Conservation (phyloP, 2,113 vertebrate genomes). For the Etia nguti region DNA sequence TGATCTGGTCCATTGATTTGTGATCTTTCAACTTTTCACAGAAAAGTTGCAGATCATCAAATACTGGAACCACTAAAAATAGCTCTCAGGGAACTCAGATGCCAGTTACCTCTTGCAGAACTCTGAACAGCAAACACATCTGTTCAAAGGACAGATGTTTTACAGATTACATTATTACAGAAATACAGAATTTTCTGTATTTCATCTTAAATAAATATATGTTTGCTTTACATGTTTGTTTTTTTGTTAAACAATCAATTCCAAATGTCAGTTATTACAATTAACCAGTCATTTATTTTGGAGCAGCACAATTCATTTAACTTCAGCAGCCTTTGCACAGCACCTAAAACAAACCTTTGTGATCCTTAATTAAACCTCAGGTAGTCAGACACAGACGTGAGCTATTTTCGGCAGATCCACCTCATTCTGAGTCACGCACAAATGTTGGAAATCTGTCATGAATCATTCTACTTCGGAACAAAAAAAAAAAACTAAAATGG, state of each 20-base stretch:
- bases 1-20: neutral
- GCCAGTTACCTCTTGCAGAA: neutral
- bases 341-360: neutral
- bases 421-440: conserved; percentile 4
- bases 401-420: neutral
- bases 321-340: neutral
- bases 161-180: neutral
- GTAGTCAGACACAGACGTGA: neutral
- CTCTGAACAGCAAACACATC: neutral
- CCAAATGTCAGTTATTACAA: neutral
- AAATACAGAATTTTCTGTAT: neutral
- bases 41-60: conserved; percentile 1
- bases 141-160: neutral
- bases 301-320: neutral
- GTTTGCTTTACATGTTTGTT: neutral
- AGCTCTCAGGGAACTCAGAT: neutral
- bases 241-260: neutral
- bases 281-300: neutral
- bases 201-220: neutral
- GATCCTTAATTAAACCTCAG: neutral
- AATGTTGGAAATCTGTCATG: conserved; percentile 13
- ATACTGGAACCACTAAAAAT: neutral
- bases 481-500: neutral
- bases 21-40: conserved; percentile 13
- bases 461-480: neutral